Base-by-base conservation (phyloP, 1,140 invertebrate genomes). In the Dinoponera quadriceps region DNA sequence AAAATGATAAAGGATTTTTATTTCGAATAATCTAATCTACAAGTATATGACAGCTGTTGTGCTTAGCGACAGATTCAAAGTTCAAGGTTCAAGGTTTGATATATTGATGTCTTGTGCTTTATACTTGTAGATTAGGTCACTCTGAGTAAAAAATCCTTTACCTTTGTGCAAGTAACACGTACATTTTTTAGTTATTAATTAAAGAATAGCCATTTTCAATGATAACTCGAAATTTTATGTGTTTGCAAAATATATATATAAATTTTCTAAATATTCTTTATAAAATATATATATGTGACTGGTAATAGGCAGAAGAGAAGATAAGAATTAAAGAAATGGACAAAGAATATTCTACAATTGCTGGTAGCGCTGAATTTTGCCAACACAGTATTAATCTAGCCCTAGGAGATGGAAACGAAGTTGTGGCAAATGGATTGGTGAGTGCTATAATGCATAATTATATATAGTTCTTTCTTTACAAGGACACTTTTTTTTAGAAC, bases 301-400 rank as follows among this genome's bases (percentile, higher is more conserved):
- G 92, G 18, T 91, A 94, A 20, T 82, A 98, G 96, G 98, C 98
- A 57, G 98, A 99, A 94, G 95, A 97, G 78, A 95, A 95, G 68
- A 93, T 99, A 1, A 90, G 95, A 54, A 92, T 94, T 1, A 97
- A 97, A 89, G 95, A 95, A 59, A 91, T 99, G 92, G 98, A 99
- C 92, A 98, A 99, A 88, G 99, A 99, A 94, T 99, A 99, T 95
- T 97, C 97, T 13, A 96, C 98, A 0, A 99, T 99, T 90, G 96
- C 96, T 90, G 99, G 99, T 68, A 94, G 96, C 81, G 92, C 96
- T 13, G 96, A 97, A 49, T 99, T 98, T 92, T 97, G 96, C 90
- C 96, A 97, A 90, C 96, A 96, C 22, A 96, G 97, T 65, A 98
- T 98, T 77, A 96, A 96, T 87, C 94, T 99, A 78, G 99, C 99